Evolutionary conservation across 2,888 invertebrate genomes (phyloP).

Genomic region (Suillia variegata): DNA sequence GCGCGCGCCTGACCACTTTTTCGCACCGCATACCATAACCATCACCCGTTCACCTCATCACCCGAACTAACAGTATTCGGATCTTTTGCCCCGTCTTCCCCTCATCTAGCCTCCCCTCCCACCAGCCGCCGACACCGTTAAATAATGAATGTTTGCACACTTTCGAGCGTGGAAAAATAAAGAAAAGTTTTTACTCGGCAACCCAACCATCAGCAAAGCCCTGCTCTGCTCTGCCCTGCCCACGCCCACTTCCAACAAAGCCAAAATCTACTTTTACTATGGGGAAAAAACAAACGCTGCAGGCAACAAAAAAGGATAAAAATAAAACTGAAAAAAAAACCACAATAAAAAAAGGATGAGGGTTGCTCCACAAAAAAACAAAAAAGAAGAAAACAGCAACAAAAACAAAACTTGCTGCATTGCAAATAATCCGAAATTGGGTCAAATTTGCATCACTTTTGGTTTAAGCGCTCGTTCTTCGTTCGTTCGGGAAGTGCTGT

Average conservation of each 20-base stretch:
- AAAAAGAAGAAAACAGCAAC: too few relatives aligned
- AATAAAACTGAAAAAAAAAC: neutral
- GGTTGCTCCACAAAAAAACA: too few relatives aligned
- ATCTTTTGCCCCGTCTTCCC: too few relatives aligned
- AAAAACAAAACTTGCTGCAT: conserved; percentile 8
- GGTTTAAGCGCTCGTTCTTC: conserved; percentile 11
- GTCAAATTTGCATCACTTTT: conserved; percentile 34
- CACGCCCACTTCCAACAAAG: neutral
- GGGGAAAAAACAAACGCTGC: neutral
- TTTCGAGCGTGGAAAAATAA: neutral
- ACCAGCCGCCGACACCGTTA: too few relatives aligned
- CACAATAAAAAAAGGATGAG: neutral
- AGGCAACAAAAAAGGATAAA: neutral
- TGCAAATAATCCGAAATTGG: conserved; percentile 26
- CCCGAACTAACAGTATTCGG: too few relatives aligned
- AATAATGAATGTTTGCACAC: conserved; percentile 3
- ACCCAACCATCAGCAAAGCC: neutral
- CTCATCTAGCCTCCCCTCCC: too few relatives aligned
- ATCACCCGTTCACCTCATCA: too few relatives aligned
- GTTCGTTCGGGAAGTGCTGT: neutral
- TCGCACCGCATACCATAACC: too few relatives aligned
- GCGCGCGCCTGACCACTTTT: neutral
- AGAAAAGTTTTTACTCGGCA: neutral
- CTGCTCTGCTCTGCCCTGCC: too few relatives aligned
- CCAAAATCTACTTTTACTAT: neutral